phyloP scores from a whole-genome alignment of 2,888 invertebrate species.

The Philonicus albiceps region DNA sequence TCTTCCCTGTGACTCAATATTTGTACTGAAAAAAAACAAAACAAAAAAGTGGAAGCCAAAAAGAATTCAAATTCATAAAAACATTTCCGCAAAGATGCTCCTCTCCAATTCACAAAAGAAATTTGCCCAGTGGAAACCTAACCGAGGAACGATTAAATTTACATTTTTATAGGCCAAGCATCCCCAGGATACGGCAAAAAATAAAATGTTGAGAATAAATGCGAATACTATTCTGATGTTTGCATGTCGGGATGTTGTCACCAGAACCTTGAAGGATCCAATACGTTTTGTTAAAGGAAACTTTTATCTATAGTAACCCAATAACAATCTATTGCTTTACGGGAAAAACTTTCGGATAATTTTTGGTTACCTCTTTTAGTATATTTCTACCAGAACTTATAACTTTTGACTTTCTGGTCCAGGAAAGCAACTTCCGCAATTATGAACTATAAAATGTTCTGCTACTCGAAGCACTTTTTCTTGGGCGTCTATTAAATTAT shows the following conservation, averaged over 20 bases:
- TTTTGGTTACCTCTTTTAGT: neutral
- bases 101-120: conserved; percentile 33
- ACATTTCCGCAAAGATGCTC: conserved; percentile 32
- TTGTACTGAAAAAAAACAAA: neutral
- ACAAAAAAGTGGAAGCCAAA: neutral
- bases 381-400: neutral
- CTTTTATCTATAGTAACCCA: neutral
- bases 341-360: neutral
- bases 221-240: neutral
- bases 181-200: neutral
- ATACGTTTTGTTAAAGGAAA: neutral
- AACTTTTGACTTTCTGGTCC: conserved; percentile 3
- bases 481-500: conserved; percentile 40
- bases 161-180: conserved; percentile 34
- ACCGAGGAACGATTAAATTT: conserved; percentile 42
- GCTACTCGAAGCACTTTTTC: conserved; percentile 40
- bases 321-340: neutral
- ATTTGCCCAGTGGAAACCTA: conserved; percentile 23
- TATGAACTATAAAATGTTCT: conserved; percentile 41
- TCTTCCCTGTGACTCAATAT: neutral
- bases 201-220: conserved; percentile 12
- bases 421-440: conserved; percentile 37
- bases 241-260: neutral
- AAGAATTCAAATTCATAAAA: conserved; percentile 34
- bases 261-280: neutral